Evolutionary conservation across 1,140 invertebrate species (phyloP).

Genomic region (Aleiodes sp.): DNA sequence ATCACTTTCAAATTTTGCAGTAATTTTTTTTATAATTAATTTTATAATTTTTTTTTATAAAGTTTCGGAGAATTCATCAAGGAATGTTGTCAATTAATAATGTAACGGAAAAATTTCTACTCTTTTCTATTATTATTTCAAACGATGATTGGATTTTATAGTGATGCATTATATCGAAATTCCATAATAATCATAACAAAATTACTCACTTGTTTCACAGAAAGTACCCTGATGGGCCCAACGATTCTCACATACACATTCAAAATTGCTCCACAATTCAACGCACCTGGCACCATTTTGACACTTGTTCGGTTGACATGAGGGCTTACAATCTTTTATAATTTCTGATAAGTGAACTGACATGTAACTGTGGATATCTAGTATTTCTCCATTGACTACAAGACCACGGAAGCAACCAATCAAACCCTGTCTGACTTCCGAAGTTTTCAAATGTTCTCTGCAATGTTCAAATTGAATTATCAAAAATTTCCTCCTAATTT

Average conservation of each 20-base stretch:
- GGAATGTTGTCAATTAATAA: no score
- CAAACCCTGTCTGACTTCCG: conserved; percentile 84
- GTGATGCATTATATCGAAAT: no score
- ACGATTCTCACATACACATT: conserved; percentile 88
- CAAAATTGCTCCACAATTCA: conserved; percentile 91
- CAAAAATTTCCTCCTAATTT: neutral
- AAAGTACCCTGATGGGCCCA: conserved; percentile 90
- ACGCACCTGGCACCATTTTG: conserved; percentile 90
- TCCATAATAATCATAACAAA: conserved; percentile 23
- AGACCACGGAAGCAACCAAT: conserved; percentile 93
- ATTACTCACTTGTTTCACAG: conserved; percentile 86
- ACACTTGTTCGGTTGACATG: conserved; percentile 93
- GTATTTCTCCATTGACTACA: conserved; percentile 88
- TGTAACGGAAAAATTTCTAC: no score
- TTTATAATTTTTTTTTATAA: no score
- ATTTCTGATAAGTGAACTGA: conserved; percentile 91
- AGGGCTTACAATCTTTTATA: conserved; percentile 91
- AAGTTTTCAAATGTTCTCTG: conserved; percentile 81
- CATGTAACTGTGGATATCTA: conserved; percentile 93
- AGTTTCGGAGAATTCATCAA: no score
- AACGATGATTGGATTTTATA: no score
- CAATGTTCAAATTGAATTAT: conserved; percentile 8
- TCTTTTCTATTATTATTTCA: no score
- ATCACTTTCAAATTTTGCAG: no score
- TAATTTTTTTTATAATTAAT: no score